Conservation (phyloP, 2,797 vertebrate genomes). For the Lagorchestes hirsutus region DNA sequence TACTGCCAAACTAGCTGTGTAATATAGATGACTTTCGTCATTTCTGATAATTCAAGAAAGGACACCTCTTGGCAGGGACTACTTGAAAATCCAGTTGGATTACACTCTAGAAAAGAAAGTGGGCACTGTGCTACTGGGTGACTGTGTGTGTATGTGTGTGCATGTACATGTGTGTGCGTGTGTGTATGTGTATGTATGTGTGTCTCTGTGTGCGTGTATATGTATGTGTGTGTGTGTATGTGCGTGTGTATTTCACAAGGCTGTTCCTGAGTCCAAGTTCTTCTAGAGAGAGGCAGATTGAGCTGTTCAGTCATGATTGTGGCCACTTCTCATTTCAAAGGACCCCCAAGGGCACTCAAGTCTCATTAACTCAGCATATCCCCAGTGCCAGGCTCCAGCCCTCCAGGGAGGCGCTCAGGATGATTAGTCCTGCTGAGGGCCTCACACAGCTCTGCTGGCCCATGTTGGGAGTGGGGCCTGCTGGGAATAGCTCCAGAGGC, state of each 20-base stretch:
- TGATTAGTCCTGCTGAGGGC: not conserved
- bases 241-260: no score
- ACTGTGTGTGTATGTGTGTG: no score
- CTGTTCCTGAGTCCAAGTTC: not conserved
- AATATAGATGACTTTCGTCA: constrained; percentile 76
- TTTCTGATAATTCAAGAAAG: constrained; percentile 76
- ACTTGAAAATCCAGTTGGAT: constrained; percentile 80
- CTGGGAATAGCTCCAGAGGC: not conserved
- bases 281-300: not conserved
- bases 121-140: not conserved
- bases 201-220: no score
- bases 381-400: no score
- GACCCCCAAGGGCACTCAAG: not conserved
- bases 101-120: constrained; percentile 6
- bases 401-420: not conserved
- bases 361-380: not conserved
- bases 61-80: constrained; percentile 64
- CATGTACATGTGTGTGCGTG: no score
- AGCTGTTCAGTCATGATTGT: not conserved
- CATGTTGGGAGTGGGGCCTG: not conserved
- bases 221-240: no score
- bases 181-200: not conserved
- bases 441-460: not conserved
- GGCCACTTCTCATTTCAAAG: not conserved
- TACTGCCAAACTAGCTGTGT: constrained; percentile 78